Evolutionary conservation across 2,113 vertebrate species (phyloP).

Genomic region (Lophochroa leadbeateri): DNA sequence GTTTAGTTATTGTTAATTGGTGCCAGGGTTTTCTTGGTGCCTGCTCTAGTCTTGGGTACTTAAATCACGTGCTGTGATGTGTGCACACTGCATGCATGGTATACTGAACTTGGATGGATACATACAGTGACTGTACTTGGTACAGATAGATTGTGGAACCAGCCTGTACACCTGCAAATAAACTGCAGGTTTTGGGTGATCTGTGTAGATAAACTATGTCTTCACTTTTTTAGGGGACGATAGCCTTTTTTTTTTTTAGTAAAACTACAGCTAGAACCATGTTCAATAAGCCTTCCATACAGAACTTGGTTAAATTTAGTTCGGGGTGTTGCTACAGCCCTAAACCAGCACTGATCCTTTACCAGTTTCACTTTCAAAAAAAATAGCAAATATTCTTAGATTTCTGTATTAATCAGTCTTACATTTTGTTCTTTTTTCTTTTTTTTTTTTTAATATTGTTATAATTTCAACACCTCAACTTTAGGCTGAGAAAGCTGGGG

Average conservation of each 20-base stretch:
- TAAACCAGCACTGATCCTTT: not conserved
- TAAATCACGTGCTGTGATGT: rapidly evolving
- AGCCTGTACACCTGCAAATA: not conserved
- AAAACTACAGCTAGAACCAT: not conserved
- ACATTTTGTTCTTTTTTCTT: not conserved
- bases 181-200: rapidly evolving
- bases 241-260: not conserved
- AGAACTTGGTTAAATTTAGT: not conserved
- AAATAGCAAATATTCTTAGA: not conserved
- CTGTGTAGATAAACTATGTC: not conserved
- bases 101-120: too few relatives aligned
- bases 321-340: not conserved
- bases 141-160: too few relatives aligned
- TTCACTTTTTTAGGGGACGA: not conserved
- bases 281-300: not conserved
- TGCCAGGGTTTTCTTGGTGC: not conserved
- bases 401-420: not conserved
- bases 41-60: rapidly evolving
- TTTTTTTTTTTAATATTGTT: not conserved
- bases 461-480: not conserved
- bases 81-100: rapidly evolving
- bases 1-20: not conserved
- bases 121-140: rapidly evolving
- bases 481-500: not conserved
- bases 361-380: not conserved